Evolutionary conservation across 1,140 invertebrate genomes (phyloP), one percentile per base, ranked within the genome.

Genomic region (Chionoecetes opilio): DNA sequence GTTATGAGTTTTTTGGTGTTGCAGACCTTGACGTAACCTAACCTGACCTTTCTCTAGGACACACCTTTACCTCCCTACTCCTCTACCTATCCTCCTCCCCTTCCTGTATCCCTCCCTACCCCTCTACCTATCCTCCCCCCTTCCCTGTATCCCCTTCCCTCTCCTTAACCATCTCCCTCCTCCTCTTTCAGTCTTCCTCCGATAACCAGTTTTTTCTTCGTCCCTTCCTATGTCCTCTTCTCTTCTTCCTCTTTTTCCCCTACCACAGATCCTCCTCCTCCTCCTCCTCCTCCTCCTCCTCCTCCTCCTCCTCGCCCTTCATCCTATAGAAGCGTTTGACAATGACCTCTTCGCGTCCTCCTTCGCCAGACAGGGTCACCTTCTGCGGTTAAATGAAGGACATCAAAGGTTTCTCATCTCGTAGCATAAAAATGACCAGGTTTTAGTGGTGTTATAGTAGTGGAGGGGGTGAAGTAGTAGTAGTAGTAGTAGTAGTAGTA

Each of bases 301-400:
- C 63, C 63, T 75, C 63, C 6, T 75, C 63, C 63, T 75, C 63
- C 63, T 75, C 21, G 63, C 63, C 63, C 63, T 75, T n/a, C 63
- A 75, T 75, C 63, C 63, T 75, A 75, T 75, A 75, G 63, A 75
- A 75, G 63, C n/a, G 63, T 75, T n/a, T 75, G 63, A 26, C 63
- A 75, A 75, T 75, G 63, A 75, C 63, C 63, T 75, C 63, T 26
- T 75, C 21, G 1, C 21, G 21, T 17, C 21, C 46, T 53, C 46
- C 46, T 53, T 9, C 46, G 63, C 63, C 63, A 75, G 63, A 75
- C 63, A 75, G 63, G 63, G 63, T 75, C 63, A 75, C 63, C 63
- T 75, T 75, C 63, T 75, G 63, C 63, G 63, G 63, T 75, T 75
- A 1, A 75, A 75, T 75, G 63, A 75, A 75, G 63, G 63, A n/a